Evolutionary conservation across 1,140 invertebrate genomes (phyloP).

Genomic region (Trinorchestia longiramus): DNA sequence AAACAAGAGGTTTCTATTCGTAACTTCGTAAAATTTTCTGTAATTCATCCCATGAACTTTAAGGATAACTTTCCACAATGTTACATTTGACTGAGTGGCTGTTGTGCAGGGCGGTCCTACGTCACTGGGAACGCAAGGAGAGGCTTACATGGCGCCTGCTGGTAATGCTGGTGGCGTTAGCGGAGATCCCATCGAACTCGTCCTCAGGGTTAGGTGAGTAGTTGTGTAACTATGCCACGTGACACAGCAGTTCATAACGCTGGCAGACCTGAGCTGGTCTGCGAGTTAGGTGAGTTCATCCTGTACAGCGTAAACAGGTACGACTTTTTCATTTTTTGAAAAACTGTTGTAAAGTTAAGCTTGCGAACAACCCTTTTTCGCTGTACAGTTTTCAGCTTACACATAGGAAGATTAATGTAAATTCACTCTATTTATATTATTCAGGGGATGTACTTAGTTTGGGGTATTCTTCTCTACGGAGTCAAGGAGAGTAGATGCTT

Average conservation of each 20-base stretch:
- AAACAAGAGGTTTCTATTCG: too few relatives aligned
- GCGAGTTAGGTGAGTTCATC: neutral
- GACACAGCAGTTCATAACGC: neutral
- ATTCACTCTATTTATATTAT: too few relatives aligned
- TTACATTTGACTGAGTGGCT: neutral
- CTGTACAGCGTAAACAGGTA: neutral
- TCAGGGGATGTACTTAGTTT: too few relatives aligned
- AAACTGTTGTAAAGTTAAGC: neutral
- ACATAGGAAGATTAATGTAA: neutral
- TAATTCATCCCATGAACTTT: too few relatives aligned
- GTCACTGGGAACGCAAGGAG: conserved; percentile 43
- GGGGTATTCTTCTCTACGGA: too few relatives aligned
- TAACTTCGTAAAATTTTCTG: too few relatives aligned
- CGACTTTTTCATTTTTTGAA: neutral
- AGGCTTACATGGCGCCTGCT: conserved; percentile 56
- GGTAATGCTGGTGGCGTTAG: conserved; percentile 58
- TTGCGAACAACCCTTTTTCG: too few relatives aligned
- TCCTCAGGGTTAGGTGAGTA: conserved; percentile 81
- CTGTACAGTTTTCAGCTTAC: neutral
- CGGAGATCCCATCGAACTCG: conserved; percentile 78
- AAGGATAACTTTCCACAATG: too few relatives aligned
- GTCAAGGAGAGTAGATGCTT: too few relatives aligned
- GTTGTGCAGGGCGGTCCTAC: neutral
- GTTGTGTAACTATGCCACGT: neutral
- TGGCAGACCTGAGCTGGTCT: neutral